Evolutionary conservation across 2,797 vertebrate genomes (phyloP).

Genomic region (Pipistrellus kuhlii): DNA sequence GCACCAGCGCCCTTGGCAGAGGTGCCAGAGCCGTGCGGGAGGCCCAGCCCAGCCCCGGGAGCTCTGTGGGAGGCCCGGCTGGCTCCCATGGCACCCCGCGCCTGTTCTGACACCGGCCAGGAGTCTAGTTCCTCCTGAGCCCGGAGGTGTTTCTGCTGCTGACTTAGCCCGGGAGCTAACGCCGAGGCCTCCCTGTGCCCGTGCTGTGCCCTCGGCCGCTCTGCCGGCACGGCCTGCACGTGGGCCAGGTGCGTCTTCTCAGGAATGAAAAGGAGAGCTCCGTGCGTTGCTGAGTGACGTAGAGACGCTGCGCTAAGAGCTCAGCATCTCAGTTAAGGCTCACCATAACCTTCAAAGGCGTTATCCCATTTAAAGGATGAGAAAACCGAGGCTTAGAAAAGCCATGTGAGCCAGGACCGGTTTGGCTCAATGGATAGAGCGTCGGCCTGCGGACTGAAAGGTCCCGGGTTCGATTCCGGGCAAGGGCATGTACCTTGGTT

Average conservation of each 20-base stretch:
- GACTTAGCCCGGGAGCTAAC: too few species aligned
- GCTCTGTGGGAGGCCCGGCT: not conserved
- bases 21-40: rapidly evolving
- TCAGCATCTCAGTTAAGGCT: not conserved
- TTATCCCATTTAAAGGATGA: not conserved
- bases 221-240: not conserved
- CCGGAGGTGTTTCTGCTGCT: not conserved
- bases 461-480: too few species aligned
- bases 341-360: not conserved
- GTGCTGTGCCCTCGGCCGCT: not conserved
- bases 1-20: rapidly evolving
- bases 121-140: not conserved
- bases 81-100: not conserved
- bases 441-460: too few species aligned
- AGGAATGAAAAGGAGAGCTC: not conserved
- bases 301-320: not conserved
- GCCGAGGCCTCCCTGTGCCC: not conserved
- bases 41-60: rapidly evolving
- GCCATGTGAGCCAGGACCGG: too few species aligned
- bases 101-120: not conserved
- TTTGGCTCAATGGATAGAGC: too few species aligned
- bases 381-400: not conserved
- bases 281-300: rapidly evolving
- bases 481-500: too few species aligned
- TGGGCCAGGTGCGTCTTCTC: not conserved